phyloP scores from a whole-genome alignment of 2,113 vertebrate species.

The Tetraodon nigroviridis region DNA sequence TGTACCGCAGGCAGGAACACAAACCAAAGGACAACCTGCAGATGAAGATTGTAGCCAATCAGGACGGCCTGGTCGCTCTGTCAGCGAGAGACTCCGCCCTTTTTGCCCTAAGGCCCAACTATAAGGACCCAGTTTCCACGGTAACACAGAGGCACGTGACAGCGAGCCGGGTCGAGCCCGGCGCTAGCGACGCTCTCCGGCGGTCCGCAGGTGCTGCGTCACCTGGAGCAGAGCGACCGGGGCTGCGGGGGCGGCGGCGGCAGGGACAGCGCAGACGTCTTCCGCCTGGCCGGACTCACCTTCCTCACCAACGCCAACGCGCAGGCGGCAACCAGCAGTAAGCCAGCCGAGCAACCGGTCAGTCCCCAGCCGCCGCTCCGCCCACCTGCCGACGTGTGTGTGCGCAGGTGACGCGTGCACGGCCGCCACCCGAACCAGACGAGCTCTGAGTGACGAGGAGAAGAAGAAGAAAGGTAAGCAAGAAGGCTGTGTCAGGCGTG shows the following conservation, averaged over 20 bases:
- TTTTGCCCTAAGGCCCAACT: slow-evolving; percentile 68
- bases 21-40: slow-evolving; percentile 72
- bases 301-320: slow-evolving; percentile 88
- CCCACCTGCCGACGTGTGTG: neutral
- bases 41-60: slow-evolving; percentile 69
- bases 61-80: slow-evolving; percentile 79
- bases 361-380: no score
- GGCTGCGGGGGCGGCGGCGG: slow-evolving; percentile 93
- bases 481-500: no score
- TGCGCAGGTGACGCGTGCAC: slow-evolving; percentile 58
- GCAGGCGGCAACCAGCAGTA: slow-evolving; percentile 40
- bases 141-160: slow-evolving; percentile 15
- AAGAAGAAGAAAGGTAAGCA: slow-evolving; percentile 36
- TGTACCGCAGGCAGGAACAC: slow-evolving; percentile 16
- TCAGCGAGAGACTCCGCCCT: slow-evolving; percentile 80
- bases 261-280: slow-evolving; percentile 78
- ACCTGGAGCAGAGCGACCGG: slow-evolving; percentile 82
- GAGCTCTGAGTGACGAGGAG: slow-evolving; percentile 22
- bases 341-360: neutral
- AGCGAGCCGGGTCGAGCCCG: neutral
- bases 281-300: slow-evolving; percentile 82
- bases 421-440: slow-evolving; percentile 50
- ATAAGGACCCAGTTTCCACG: slow-evolving; percentile 63
- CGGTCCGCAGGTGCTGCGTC: slow-evolving; percentile 73
- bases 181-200: slow-evolving; percentile 1